Evolutionary conservation across 2,797 vertebrate genomes (phyloP), one percentile per base, ranked within the genome.

Genomic region (Lutjanus argentimaculatus): DNA sequence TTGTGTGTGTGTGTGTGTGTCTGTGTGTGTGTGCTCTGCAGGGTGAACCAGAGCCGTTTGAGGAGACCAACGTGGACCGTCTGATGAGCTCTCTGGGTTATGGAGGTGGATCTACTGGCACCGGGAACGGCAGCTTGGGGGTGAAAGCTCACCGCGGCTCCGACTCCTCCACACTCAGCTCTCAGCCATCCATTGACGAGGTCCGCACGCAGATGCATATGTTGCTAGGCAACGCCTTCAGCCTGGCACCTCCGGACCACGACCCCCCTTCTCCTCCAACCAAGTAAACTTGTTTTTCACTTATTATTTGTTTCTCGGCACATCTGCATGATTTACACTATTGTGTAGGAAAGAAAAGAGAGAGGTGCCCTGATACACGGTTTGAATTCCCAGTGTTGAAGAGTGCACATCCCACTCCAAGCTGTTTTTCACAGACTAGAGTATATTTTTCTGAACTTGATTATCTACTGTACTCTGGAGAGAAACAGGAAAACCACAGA

Each of bases 181-280:
- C 98, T 1, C 98, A 99, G 95, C 98, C 98, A 0, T 99, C 98
- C 90, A 99, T 99, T 75, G 98, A 99, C 4, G 98, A 99, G 91
- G 98, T 99, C 88, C 95, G 98, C 74, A 97, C 98, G 72, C 98
- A 99, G 95, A 99, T 99, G 98, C 98, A 99, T 68, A 96, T 99
- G 96, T 95, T 99, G 79, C 95, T 99, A 90, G 98, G 99, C 92
- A 98, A 99, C 87, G 97, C 98, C 59, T 99, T 99, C 93, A 99
- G 98, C 94, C 94, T 99, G 94, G 98, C 92, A 21, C 91, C 98
- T 9, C 97, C 97, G 0, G 96, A 98, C 87, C 94, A 94, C 0
- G 97, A 97, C 85, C 94, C 94, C 84, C 96, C 36, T 88, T 96
- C 42, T 87, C 95, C 86, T 91, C 96, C 93, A 85, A 94, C 93